Percentiles rank a stretch among this genome's conserved stretches.
These are phyloP conservation scores for Steinernema scapterisci DNA, from an alignment of 2,888 invertebrate species.

Conservation along the genomic window DNA sequence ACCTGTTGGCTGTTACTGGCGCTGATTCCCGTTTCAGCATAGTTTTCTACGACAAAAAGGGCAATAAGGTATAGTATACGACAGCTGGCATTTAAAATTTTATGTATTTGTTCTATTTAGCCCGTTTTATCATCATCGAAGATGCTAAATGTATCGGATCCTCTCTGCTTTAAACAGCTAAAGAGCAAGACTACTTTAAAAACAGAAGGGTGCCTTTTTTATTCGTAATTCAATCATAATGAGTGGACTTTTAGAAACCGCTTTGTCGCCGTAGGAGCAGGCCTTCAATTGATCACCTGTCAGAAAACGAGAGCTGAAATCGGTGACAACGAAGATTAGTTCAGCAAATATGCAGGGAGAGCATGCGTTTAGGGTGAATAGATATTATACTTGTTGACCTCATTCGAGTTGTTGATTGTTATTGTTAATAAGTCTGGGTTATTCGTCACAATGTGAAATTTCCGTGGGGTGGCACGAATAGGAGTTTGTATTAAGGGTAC, in stretches of 20 bases:
- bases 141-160: constrained; percentile 10
- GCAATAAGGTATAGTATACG: background rate
- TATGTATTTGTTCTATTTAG: too few relatives aligned
- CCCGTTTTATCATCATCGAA: background rate
- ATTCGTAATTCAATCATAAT: too few relatives aligned
- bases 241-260: background rate
- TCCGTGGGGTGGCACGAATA: too few relatives aligned
- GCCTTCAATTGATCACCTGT: background rate
- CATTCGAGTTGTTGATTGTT: too few relatives aligned
- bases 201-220: too few relatives aligned
- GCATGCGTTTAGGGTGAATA: too few relatives aligned
- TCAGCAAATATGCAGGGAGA: too few relatives aligned
- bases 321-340: background rate
- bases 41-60: background rate
- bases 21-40: background rate
- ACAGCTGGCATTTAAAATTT: too few relatives aligned
- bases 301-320: background rate
- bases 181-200: background rate
- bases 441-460: too few relatives aligned
- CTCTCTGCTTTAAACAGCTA: background rate
- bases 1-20: background rate
- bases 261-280: background rate
- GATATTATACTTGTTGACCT: too few relatives aligned
- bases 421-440: too few relatives aligned
- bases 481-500: too few relatives aligned